Evolutionary conservation across 2,113 vertebrate species (phyloP).

Genomic region (Chrysochloris asiatica): DNA sequence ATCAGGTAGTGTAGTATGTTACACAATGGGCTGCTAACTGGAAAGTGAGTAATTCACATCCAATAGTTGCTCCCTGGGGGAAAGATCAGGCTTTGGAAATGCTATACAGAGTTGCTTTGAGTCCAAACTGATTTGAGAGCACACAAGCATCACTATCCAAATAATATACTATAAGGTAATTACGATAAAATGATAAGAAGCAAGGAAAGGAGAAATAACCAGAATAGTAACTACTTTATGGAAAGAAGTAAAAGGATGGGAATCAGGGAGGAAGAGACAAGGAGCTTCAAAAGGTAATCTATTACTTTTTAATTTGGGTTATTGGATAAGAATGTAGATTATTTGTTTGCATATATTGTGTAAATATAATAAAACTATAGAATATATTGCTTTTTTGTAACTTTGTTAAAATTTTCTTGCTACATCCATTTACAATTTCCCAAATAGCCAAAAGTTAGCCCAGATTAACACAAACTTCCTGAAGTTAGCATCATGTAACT

Average conservation of each 20-base stretch:
- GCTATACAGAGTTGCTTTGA: no score
- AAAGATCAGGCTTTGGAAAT: no score
- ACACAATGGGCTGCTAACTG: no score
- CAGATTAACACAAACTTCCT: background rate
- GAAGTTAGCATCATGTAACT: background rate
- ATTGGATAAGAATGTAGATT: background rate
- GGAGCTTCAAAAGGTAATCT: background rate
- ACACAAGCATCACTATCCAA: no score
- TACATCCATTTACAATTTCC: background rate
- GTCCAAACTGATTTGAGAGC: no score
- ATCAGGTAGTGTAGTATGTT: no score
- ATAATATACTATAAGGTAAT: no score
- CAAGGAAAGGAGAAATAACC: background rate
- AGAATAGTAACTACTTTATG: background rate
- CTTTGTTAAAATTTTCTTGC: background rate
- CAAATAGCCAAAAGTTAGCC: background rate
- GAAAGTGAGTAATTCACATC: no score
- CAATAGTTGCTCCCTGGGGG: no score
- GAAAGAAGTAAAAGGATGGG: background rate
- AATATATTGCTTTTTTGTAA: background rate
- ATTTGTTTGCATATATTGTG: no score
- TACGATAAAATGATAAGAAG: background rate
- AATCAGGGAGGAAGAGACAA: background rate
- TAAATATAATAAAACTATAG: no score
- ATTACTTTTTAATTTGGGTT: constrained; percentile 32